phyloP scores from a whole-genome alignment of 2,888 invertebrate genomes.

The Cosmorhoe ocellata region DNA sequence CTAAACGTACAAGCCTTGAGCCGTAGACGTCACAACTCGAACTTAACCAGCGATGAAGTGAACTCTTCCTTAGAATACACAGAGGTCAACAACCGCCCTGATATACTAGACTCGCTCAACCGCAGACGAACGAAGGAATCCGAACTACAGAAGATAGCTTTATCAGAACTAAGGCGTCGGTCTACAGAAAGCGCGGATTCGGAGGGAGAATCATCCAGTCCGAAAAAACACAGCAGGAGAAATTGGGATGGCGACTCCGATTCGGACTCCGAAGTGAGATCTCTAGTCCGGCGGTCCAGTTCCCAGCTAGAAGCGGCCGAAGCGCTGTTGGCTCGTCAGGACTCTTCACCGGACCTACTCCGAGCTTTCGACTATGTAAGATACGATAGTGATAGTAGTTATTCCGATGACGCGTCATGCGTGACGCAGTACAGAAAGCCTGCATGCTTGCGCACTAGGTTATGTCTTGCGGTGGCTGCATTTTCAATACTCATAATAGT shows the following conservation, averaged over 20 bases:
- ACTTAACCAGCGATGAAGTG: conserved; percentile 75
- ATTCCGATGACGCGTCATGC: conserved; percentile 50
- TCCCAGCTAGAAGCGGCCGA: conserved; percentile 84
- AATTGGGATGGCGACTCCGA: conserved; percentile 80
- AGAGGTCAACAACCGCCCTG: conserved; percentile 75
- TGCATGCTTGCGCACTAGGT: conserved; percentile 65
- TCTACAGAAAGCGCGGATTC: conserved; percentile 69
- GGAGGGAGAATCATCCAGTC: conserved; percentile 64
- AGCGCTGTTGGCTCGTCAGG: conserved; percentile 77
- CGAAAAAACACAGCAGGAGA: conserved; percentile 63
- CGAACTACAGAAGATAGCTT: conserved; percentile 67
- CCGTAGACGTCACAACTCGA: conserved; percentile 73
- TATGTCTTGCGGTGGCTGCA: conserved; percentile 76
- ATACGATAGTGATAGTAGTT: conserved; percentile 71
- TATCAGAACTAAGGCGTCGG: conserved; percentile 68
- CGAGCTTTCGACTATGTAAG: conserved; percentile 80
- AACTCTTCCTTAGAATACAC: conserved; percentile 78
- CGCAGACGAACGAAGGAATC: conserved; percentile 61
- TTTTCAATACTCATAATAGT: conserved; percentile 76
- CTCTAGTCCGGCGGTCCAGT: conserved; percentile 84
- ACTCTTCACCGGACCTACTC: conserved; percentile 69
- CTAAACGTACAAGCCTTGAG: conserved; percentile 69
- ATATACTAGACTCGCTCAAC: conserved; percentile 70
- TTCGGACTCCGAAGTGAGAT: conserved; percentile 85
- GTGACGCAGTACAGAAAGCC: conserved; percentile 49